phyloP scores from a whole-genome alignment of 2,113 vertebrate genomes.

The Anolis sagrei region DNA sequence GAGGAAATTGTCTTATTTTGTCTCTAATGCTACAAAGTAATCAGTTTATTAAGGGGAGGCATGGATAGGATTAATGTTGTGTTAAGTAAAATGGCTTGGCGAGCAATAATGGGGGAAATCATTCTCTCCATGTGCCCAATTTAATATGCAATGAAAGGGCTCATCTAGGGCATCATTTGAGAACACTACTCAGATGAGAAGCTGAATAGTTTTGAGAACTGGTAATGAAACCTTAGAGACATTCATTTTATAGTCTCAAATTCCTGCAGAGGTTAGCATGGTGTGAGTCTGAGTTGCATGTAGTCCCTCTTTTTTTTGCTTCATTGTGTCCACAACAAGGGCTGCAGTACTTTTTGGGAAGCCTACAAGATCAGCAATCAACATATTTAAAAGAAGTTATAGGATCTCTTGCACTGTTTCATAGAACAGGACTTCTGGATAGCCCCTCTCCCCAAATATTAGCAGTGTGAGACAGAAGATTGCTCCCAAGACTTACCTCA shows the following conservation, averaged over 20 bases:
- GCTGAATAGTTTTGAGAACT: neutral
- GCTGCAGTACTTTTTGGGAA: no score
- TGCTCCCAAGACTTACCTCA: no score
- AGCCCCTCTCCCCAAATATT: no score
- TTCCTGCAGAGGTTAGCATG: neutral
- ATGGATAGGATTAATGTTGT: constrained; percentile 25
- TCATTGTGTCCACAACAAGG: no score
- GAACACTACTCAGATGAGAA: neutral
- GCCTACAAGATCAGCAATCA: no score
- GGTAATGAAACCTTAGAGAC: neutral
- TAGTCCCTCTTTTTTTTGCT: no score
- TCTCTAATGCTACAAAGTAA: constrained; percentile 8
- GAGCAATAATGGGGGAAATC: neutral
- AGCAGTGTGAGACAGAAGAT: no score
- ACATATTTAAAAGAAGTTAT: no score
- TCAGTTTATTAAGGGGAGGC: constrained; percentile 16
- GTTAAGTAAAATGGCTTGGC: constrained; percentile 29
- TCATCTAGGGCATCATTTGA: constrained; percentile 22
- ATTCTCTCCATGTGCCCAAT: constrained; percentile 3
- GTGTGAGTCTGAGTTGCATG: no score
- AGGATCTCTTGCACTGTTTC: no score
- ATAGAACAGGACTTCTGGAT: no score
- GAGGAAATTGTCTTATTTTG: constrained; percentile 29
- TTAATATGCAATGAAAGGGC: constrained; percentile 10
- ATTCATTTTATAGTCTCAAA: neutral